Base-by-base conservation (phyloP, 2,797 vertebrate species). In the Dendrocincla tyrannina region DNA sequence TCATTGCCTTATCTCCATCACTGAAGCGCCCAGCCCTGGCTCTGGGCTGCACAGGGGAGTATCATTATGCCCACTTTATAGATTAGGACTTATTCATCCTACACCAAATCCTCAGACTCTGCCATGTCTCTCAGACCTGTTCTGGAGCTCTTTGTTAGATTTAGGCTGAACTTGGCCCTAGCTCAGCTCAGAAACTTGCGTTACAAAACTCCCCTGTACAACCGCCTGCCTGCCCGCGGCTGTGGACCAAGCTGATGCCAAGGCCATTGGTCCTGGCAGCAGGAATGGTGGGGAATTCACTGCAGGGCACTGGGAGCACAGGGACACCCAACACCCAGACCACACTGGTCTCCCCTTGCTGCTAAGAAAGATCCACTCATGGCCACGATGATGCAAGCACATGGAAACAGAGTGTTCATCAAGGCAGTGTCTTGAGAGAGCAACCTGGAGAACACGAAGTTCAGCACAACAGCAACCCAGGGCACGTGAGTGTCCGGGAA, bases 21-120 rank as follows among this genome's bases (percentile, higher is more conserved):
- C 93, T 5, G 73, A 16, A 63, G 87, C 22, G 2, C 95, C 96
- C 94, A 94, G 79, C 95, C 95, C 95, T 96, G 95, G 95, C 96
- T 94, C 89, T 94, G 95, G 95, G 92, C 95, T 96, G 93, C 82
- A 52, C 69, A 73, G 42, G 79, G 89, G 76, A 88, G 55, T 13
- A 8, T 86, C 58, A 92, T 94, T 91, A 93, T 94, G 76, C 95
- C 89, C 88, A 81, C 83, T 95, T 91, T 73, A 94, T 66, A 93
- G 83, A 93, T 96, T 64, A 85, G 63, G 94, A 94, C 74, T 91
- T 82, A 82, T 84, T 86, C 91, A 91, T 88, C 94, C 94, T 77
- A 95, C 95, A 96, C 78, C 87, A 89, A 96, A 91, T 77, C 89
- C 84, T 82, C 93, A 88, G 56, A 80, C 82, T 89, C 92, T 82